A percentile compares a stretch with the other conserved stretches of the same genome.
Conservation (phyloP, 2,113 vertebrate species). For the Peromyscus leucopus region DNA sequence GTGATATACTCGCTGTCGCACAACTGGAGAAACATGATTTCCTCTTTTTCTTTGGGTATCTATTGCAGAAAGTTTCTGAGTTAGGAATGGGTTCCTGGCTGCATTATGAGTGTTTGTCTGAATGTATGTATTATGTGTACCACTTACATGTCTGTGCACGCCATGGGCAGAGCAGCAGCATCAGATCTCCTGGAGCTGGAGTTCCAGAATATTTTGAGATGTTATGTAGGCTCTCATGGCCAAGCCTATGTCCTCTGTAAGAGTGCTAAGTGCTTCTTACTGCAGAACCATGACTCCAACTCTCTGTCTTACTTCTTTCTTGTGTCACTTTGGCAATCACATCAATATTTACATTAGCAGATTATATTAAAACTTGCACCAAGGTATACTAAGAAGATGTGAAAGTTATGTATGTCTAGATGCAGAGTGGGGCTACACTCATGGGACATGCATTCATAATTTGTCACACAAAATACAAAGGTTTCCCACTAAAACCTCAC, state of each 20-base stretch:
- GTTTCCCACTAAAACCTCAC: background rate
- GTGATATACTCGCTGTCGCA: background rate
- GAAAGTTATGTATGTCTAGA: background rate
- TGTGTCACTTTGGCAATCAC: background rate
- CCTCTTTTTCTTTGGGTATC: background rate
- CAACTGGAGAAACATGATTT: background rate
- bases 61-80: background rate
- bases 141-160: background rate
- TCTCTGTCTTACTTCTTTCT: background rate
- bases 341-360: slow-evolving; percentile 3
- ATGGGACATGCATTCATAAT: background rate
- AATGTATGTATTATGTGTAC: background rate
- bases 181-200: background rate
- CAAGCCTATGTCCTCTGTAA: background rate
- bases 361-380: background rate
- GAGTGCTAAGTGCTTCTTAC: background rate
- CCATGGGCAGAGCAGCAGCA: too few relatives aligned
- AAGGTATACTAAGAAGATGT: background rate
- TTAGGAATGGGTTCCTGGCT: too few relatives aligned
- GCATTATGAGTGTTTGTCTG: background rate
- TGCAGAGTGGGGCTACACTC: background rate
- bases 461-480: background rate
- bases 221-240: background rate
- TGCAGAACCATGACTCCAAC: background rate
- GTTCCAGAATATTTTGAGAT: background rate